A percentile compares a stretch with the other conserved stretches of the same genome.
Evolutionary conservation across 2,797 vertebrate genomes (phyloP).

Genomic region (Oreochromis mossambicus): DNA sequence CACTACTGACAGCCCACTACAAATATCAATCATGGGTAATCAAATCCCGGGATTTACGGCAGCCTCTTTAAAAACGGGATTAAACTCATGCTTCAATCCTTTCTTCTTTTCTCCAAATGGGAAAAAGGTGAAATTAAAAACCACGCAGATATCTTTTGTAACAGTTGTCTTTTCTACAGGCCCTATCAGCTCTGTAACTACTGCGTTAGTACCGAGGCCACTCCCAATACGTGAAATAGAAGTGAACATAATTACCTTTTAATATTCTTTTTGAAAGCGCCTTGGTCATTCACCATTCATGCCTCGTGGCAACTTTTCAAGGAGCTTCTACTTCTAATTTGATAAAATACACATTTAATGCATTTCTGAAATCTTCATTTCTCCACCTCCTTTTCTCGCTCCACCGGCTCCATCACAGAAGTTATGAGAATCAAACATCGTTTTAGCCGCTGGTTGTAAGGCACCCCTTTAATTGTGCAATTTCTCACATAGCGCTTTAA

Average conservation of each 20-base stretch:
- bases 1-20: conserved; percentile 17
- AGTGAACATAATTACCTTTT: conserved; percentile 42
- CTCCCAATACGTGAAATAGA: conserved; percentile 11
- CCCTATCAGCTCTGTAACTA: background rate
- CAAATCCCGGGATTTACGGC: background rate
- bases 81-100: background rate
- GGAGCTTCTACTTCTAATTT: conserved; percentile 57
- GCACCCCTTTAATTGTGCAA: conserved; percentile 60
- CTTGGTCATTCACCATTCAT: conserved; percentile 37
- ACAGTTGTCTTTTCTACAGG: background rate
- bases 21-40: conserved; percentile 48
- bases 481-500: conserved; percentile 68
- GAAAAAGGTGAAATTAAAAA: background rate
- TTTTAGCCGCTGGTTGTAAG: conserved; percentile 48
- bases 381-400: conserved; percentile 47
- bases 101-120: background rate
- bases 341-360: conserved; percentile 72
- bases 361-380: conserved; percentile 68
- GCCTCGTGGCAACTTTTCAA: conserved; percentile 50
- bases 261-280: conserved; percentile 48
- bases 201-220: background rate
- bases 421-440: conserved; percentile 57
- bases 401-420: conserved; percentile 39
- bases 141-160: background rate
- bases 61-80: background rate